phyloP scores from a whole-genome alignment of 2,797 vertebrate species.

The Ceyx erithaca region DNA sequence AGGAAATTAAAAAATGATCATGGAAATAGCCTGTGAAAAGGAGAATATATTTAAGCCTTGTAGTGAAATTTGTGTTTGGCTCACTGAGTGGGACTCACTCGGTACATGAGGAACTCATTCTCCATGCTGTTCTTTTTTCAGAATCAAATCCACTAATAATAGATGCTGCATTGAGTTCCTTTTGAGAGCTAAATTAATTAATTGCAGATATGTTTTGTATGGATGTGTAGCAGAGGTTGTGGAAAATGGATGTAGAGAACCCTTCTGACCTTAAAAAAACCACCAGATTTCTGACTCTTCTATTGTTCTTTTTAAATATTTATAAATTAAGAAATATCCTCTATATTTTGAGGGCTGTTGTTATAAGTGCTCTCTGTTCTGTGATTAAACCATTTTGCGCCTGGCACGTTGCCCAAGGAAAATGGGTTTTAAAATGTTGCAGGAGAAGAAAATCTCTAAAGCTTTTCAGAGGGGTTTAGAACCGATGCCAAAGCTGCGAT shows the following conservation, averaged over 20 bases:
- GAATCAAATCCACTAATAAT: neutral
- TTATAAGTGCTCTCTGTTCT: conserved; percentile 3
- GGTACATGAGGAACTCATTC: neutral
- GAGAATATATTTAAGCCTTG: neutral
- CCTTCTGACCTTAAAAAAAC: neutral
- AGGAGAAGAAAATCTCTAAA: neutral
- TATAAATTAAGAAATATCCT: conserved; percentile 6
- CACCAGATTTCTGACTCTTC: neutral
- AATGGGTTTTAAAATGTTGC: neutral
- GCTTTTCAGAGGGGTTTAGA: neutral
- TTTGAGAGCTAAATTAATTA: conserved; percentile 14
- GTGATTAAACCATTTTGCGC: conserved; percentile 28
- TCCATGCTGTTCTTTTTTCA: neutral
- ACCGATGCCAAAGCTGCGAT: neutral
- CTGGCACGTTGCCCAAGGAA: neutral
- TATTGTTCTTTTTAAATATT: neutral
- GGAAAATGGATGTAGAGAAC: neutral
- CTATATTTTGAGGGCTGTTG: neutral
- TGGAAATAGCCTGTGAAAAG: neutral
- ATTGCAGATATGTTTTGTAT: neutral
- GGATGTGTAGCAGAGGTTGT: neutral
- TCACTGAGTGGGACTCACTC: neutral
- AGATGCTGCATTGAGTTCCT: neutral
- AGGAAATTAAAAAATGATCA: neutral
- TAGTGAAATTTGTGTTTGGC: neutral